A percentile compares a stretch with the other conserved stretches of the same genome.
phyloP scores from a whole-genome alignment of 2,797 vertebrate genomes.

The Silurus aristotelis region DNA sequence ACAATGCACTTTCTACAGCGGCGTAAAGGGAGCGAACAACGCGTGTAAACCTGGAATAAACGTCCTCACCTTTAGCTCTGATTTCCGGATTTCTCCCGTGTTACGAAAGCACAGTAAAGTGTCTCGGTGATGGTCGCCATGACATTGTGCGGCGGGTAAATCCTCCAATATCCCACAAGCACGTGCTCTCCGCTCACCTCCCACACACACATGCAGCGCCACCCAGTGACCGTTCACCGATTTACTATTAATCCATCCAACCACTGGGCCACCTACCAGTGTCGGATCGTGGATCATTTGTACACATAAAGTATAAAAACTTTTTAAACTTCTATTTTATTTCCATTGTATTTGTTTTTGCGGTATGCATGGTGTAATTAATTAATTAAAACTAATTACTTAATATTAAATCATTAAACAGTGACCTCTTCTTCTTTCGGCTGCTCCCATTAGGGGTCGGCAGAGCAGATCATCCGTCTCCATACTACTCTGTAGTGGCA shows the following conservation, averaged over 20 bases:
- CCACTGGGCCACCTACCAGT: no score
- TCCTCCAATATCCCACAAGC: slow-evolving; percentile 52
- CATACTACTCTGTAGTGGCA: no score
- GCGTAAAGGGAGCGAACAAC: background rate
- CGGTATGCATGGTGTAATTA: no score
- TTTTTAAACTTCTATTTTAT: no score
- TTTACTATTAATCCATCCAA: background rate
- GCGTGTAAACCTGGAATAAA: background rate
- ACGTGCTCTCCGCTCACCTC: slow-evolving; percentile 11
- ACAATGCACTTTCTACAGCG: background rate
- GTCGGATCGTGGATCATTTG: no score
- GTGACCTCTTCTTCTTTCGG: no score
- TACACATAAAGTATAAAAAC: no score
- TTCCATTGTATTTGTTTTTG: no score
- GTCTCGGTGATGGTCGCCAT: slow-evolving; percentile 85
- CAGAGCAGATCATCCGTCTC: no score
- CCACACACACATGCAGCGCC: slow-evolving; percentile 2
- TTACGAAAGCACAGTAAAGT: slow-evolving; percentile 80
- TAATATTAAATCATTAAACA: no score
- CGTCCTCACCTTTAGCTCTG: slow-evolving; percentile 31
- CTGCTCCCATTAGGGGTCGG: no score
- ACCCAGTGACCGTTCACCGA: background rate
- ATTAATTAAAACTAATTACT: no score
- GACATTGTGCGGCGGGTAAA: slow-evolving; percentile 62
- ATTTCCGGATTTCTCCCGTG: slow-evolving; percentile 77